phyloP scores from a whole-genome alignment of 2,888 invertebrate genomes.

The Beris morrisii region DNA sequence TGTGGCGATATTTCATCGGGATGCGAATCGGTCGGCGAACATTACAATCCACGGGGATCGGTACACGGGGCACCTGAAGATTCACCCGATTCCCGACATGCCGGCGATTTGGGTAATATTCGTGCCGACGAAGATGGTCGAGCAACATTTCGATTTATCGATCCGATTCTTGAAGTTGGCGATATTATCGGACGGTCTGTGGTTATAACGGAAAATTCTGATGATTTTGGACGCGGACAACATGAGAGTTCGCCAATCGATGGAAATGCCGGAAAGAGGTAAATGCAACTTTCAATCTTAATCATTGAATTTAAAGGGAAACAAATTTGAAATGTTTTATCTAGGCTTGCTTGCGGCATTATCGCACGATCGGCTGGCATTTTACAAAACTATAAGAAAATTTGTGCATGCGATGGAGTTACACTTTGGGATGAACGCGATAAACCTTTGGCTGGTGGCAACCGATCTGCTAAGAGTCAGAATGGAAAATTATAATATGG shows the following conservation, averaged over 20 bases:
- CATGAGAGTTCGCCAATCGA: slow-evolving; percentile 60
- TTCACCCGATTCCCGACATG: slow-evolving; percentile 57
- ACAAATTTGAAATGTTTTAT: slow-evolving; percentile 11
- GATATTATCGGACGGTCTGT: slow-evolving; percentile 79
- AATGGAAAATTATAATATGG: slow-evolving; percentile 17
- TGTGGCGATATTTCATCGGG: slow-evolving; percentile 71
- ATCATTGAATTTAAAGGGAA: background rate
- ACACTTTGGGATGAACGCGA: slow-evolving; percentile 86
- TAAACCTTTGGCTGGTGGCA: slow-evolving; percentile 56
- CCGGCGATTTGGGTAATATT: slow-evolving; percentile 70
- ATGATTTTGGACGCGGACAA: slow-evolving; percentile 64
- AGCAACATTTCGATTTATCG: slow-evolving; percentile 66
- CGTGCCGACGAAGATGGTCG: slow-evolving; percentile 64
- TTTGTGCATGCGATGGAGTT: slow-evolving; percentile 89
- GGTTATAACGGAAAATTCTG: slow-evolving; percentile 66
- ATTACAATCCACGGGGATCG: slow-evolving; percentile 61
- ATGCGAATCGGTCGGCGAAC: slow-evolving; percentile 63
- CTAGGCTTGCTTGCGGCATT: slow-evolving; percentile 79
- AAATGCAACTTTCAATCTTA: slow-evolving; percentile 28
- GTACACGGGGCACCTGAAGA: slow-evolving; percentile 59
- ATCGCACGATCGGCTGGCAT: slow-evolving; percentile 87
- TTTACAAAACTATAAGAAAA: slow-evolving; percentile 81
- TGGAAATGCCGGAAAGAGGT: slow-evolving; percentile 68
- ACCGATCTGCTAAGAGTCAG: slow-evolving; percentile 40
- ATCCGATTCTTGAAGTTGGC: slow-evolving; percentile 65